These are phyloP conservation scores for Diglossa brunneiventris DNA, from an alignment of 2,113 vertebrate genomes.

Conservation along the genomic window DNA sequence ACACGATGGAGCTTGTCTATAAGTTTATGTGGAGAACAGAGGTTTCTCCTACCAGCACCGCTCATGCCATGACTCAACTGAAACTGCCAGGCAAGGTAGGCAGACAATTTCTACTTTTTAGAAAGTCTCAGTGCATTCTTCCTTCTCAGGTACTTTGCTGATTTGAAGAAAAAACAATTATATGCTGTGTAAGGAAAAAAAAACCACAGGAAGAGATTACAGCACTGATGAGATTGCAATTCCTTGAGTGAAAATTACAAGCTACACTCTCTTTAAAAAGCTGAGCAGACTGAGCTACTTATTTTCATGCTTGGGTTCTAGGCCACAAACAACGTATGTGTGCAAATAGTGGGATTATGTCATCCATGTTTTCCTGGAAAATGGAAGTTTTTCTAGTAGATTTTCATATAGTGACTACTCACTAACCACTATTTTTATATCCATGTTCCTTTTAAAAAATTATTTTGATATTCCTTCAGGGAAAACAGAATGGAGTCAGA, in stretches of 20 bases:
- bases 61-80: not conserved
- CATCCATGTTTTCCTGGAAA: not conserved
- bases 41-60: not conserved
- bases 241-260: not conserved
- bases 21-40: not conserved
- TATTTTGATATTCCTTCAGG: not conserved
- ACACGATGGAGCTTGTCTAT: rapidly evolving
- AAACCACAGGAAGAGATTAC: not conserved
- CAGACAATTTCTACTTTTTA: not conserved
- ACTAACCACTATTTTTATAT: not conserved
- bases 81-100: not conserved
- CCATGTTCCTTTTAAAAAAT: not conserved
- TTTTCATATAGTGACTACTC: not conserved
- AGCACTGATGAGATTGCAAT: not conserved
- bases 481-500: not conserved
- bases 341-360: not conserved
- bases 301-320: not conserved
- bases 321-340: rapidly evolving
- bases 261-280: not conserved
- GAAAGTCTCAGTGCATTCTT: not conserved
- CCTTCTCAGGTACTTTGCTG: not conserved
- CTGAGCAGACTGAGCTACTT: not conserved
- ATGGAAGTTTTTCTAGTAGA: not conserved
- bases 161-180: not conserved
- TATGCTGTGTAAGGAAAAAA: rapidly evolving